A percentile compares a stretch with the other conserved stretches of the same genome.
Conservation (phyloP, 2,113 vertebrate species). For the Myanophis thanlyinensis region DNA sequence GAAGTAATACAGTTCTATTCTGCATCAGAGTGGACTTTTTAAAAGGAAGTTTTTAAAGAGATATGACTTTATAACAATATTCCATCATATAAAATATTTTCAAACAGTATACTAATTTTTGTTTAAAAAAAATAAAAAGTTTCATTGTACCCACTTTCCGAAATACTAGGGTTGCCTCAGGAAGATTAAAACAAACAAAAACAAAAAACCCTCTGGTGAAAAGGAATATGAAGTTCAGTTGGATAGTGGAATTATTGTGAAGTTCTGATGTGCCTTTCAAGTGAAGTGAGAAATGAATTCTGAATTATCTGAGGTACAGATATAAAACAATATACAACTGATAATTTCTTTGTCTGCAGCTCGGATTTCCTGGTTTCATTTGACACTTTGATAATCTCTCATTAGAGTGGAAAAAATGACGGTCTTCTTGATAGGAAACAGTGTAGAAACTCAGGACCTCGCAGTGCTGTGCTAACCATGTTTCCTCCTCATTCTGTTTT, state of each 20-base stretch:
- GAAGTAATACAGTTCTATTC: neutral
- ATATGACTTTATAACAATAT: neutral
- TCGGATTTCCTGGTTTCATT: neutral
- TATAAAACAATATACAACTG: neutral
- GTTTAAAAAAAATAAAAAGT: neutral
- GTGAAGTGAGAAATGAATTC: neutral
- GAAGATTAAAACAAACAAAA: too few species aligned
- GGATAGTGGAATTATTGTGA: neutral
- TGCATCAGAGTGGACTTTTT: neutral
- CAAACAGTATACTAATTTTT: neutral
- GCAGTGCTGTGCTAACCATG: neutral
- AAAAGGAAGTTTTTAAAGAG: neutral
- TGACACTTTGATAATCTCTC: neutral
- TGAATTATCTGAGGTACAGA: neutral
- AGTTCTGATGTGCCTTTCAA: neutral
- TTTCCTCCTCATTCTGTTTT: neutral
- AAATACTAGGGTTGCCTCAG: neutral
- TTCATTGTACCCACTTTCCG: neutral
- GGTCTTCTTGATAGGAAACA: neutral
- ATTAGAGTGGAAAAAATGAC: neutral
- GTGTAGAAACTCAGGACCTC: neutral
- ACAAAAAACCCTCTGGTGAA: too few species aligned
- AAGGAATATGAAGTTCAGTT: neutral
- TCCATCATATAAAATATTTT: neutral
- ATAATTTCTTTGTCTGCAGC: neutral